A percentile compares a stretch with the other conserved stretches of the same genome.
Evolutionary conservation across 2,113 vertebrate species (phyloP).

Genomic region (Tragelaphus scriptus): DNA sequence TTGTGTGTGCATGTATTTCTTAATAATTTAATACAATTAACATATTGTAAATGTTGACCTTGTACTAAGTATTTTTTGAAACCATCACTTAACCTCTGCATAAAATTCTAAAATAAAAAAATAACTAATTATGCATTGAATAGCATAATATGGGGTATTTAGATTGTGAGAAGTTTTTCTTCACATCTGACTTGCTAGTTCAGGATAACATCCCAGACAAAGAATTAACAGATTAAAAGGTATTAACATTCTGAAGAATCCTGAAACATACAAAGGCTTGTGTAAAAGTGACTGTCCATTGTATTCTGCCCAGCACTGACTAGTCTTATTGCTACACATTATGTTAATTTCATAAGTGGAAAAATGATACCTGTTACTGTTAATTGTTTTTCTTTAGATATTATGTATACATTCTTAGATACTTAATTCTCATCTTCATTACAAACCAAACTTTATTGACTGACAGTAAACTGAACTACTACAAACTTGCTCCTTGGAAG

Average conservation of each 20-base stretch:
- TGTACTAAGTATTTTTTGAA: neutral
- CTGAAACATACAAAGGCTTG: neutral
- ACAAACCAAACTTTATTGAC: neutral
- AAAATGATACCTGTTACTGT: neutral
- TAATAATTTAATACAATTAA: slow-evolving; percentile 1
- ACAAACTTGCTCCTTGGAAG: neutral
- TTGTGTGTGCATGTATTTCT: neutral
- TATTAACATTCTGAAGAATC: neutral
- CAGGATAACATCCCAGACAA: neutral
- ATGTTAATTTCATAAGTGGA: neutral
- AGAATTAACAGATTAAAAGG: neutral
- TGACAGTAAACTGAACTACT: neutral
- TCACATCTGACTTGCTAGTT: neutral
- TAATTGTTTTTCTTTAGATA: neutral
- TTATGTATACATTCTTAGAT: neutral
- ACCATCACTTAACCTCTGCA: neutral
- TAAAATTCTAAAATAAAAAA: neutral
- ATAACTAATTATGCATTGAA: neutral
- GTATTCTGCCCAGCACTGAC: neutral
- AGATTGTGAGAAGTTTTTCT: neutral
- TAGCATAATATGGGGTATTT: neutral
- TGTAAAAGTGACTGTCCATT: neutral
- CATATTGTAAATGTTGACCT: neutral
- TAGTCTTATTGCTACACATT: neutral
- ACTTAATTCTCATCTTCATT: slow-evolving; percentile 15